Conservation (phyloP, 2,797 vertebrate genomes). For the Pangasius sanitwongsei region DNA sequence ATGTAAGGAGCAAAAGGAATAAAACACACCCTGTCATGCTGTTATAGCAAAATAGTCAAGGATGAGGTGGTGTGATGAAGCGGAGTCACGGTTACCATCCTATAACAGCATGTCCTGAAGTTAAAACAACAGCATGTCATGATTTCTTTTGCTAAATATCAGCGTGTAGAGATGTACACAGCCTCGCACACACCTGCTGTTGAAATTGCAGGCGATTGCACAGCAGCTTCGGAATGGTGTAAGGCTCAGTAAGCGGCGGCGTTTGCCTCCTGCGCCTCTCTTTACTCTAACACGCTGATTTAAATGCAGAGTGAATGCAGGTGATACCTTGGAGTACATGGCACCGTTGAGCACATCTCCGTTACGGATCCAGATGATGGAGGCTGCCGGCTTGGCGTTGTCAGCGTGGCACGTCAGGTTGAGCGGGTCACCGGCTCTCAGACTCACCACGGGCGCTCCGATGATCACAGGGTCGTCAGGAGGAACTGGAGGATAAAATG, state of each 20-base stretch:
- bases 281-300: not conserved
- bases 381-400: slow-evolving; percentile 95
- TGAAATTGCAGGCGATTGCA: not conserved
- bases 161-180: too few species aligned
- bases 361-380: slow-evolving; percentile 93
- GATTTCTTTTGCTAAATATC: too few species aligned
- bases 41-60: not conserved
- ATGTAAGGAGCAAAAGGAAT: not conserved
- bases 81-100: not conserved
- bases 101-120: not conserved
- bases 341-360: slow-evolving; percentile 93
- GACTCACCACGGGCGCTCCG: slow-evolving; percentile 91
- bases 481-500: slow-evolving; percentile 78
- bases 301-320: not conserved
- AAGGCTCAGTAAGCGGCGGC: not conserved
- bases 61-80: not conserved
- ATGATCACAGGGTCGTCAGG: slow-evolving; percentile 93
- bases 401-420: slow-evolving; percentile 96
- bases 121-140: not conserved
- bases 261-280: not conserved
- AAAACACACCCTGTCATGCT: not conserved
- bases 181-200: not conserved
- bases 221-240: not conserved
- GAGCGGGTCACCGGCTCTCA: slow-evolving; percentile 90
- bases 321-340: slow-evolving; percentile 92